phyloP scores from a whole-genome alignment of 2,888 invertebrate genomes.

The Chymomyza procnemis region DNA sequence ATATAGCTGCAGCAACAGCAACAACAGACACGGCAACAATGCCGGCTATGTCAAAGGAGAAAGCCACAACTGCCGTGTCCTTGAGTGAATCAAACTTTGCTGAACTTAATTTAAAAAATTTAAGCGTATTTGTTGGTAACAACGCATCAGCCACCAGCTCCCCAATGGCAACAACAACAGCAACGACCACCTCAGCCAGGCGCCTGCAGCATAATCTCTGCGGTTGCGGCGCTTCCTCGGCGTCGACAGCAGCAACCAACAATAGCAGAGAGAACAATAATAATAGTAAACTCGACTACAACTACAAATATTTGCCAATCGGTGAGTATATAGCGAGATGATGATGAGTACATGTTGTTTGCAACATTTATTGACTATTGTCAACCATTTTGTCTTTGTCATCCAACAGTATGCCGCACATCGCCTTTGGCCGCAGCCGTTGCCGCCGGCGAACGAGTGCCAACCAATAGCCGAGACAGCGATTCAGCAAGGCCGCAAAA shows the following conservation, averaged over 20 bases:
- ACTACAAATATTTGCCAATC: conserved; percentile 64
- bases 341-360: not conserved
- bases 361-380: not conserved
- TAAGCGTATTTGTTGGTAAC: conserved; percentile 15
- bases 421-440: conserved; percentile 73
- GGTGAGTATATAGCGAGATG: conserved; percentile 65
- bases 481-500: conserved; percentile 57
- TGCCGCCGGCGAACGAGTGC: conserved; percentile 60
- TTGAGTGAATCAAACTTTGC: conserved; percentile 74
- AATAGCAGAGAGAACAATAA: conserved; percentile 50
- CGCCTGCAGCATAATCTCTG: conserved; percentile 49
- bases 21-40: conserved; percentile 65
- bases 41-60: conserved; percentile 79
- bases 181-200: conserved; percentile 37
- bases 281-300: conserved; percentile 43
- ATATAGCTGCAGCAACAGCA: conserved; percentile 27
- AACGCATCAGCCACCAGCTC: conserved; percentile 26
- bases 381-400: conserved; percentile 38
- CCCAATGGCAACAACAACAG: conserved; percentile 56
- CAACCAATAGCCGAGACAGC: conserved; percentile 36
- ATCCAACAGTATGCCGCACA: conserved; percentile 34
- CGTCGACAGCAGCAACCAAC: conserved; percentile 19
- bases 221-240: conserved; percentile 31
- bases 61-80: conserved; percentile 75
- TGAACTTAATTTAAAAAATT: conserved; percentile 73